phyloP scores from a whole-genome alignment of 23 tunicate species.

The Phallusia fumigata region DNA sequence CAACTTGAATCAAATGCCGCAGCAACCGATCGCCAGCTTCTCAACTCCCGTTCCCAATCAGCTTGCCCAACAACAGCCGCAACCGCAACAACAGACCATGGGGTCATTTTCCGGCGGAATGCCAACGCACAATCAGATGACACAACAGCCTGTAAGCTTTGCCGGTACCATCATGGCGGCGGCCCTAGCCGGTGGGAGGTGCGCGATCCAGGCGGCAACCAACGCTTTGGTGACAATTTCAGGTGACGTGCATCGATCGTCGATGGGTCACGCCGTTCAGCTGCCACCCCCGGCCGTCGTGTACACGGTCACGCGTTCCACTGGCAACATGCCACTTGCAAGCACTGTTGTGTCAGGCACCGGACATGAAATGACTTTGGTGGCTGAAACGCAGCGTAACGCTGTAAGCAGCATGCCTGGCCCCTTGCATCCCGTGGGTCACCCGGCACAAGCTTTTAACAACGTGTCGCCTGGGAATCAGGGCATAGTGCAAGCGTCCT shows the following conservation, averaged over 20 bases:
- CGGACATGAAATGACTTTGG: constrained; percentile 61
- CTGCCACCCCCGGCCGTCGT: constrained; percentile 57
- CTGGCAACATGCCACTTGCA: constrained; percentile 53
- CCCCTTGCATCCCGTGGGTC: constrained; percentile 21
- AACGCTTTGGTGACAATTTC: constrained; percentile 29
- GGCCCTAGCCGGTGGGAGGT: constrained; percentile 38
- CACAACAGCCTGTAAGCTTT: constrained; percentile 54
- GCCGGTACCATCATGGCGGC: constrained; percentile 67
- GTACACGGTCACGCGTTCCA: constrained; percentile 57
- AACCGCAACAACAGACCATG: constrained; percentile 32
- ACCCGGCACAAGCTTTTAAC: constrained; percentile 32
- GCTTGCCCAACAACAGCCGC: constrained; percentile 52
- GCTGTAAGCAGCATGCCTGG: constrained; percentile 45
- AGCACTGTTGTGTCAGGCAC: constrained; percentile 49
- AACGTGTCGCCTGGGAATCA: constrained; percentile 48
- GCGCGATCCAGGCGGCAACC: constrained; percentile 48
- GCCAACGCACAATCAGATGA: constrained; percentile 39
- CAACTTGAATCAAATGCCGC: constrained; percentile 44
- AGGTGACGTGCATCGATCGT: constrained; percentile 33
- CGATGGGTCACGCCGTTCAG: constrained; percentile 57
- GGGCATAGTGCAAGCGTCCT: constrained; percentile 41
- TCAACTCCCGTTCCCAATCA: constrained; percentile 46
- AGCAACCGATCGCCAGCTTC: constrained; percentile 55
- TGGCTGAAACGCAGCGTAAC: constrained; percentile 38
- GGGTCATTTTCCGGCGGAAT: constrained; percentile 40